Evolutionary conservation across 2,888 invertebrate species (phyloP).

Genomic region (Argyra leucocephala): DNA sequence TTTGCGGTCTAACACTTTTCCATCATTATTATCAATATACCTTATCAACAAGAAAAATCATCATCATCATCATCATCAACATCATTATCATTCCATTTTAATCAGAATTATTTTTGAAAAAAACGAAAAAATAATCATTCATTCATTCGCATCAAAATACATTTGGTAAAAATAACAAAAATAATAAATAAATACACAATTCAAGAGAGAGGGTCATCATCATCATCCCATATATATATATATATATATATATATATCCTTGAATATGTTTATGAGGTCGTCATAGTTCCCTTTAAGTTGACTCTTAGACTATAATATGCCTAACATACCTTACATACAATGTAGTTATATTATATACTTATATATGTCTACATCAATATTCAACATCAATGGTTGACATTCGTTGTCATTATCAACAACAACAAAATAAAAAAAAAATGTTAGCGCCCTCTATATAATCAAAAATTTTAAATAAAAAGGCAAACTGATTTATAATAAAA

Average conservation of each 20-base stretch:
- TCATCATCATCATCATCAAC: no score
- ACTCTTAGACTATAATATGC: background rate
- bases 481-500: no score
- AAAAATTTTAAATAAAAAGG: background rate
- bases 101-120: background rate
- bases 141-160: background rate
- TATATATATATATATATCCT: background rate
- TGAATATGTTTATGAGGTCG: background rate
- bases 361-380: background rate
- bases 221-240: background rate
- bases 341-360: no score
- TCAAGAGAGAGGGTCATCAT: background rate
- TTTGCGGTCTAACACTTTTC: slow-evolving; percentile 11
- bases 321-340: no score
- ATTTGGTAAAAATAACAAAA: background rate
- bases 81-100: background rate
- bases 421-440: background rate
- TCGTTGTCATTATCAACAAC: slow-evolving; percentile 1
- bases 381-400: background rate
- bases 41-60: background rate
- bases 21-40: background rate
- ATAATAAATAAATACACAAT: background rate
- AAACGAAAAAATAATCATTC: background rate
- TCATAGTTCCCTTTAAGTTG: background rate
- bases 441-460: background rate